These are phyloP conservation scores for Tenthredo amoena DNA, from an alignment of 2,888 invertebrate species.

Conservation along the genomic window DNA sequence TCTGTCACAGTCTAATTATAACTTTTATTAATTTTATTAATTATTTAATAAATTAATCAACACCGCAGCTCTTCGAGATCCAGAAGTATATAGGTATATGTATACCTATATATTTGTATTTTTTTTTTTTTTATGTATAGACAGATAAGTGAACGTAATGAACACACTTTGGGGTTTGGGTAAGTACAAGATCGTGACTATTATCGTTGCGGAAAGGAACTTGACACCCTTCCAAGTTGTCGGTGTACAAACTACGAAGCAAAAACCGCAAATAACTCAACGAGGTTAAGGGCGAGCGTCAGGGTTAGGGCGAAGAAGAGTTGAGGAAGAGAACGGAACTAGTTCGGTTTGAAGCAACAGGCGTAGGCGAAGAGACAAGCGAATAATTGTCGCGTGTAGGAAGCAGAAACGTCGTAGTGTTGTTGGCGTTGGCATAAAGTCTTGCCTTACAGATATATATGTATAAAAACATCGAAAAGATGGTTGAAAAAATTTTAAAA, in stretches of 20 bases:
- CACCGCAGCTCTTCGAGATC: neutral
- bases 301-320: neutral
- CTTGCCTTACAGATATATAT: neutral
- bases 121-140: neutral
- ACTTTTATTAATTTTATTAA: constrained; percentile 1
- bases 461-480: no score
- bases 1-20: neutral
- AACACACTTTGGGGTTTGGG: neutral
- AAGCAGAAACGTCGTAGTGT: neutral
- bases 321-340: neutral
- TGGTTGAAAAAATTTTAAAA: no score
- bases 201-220: neutral
- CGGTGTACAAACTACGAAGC: constrained; percentile 11
- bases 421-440: neutral
- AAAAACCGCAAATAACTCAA: constrained; percentile 38
- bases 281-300: neutral
- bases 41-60: neutral
- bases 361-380: constrained; percentile 54
- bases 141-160: neutral
- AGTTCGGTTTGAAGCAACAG: constrained; percentile 19
- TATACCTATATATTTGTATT: neutral
- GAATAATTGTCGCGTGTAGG: constrained; percentile 14
- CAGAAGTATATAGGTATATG: neutral
- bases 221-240: constrained; percentile 19
- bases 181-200: neutral